A percentile compares a stretch with the other conserved stretches of the same genome.
These are phyloP conservation scores for Oxytorus armatus DNA, from an alignment of 2,888 invertebrate genomes.

Conservation along the genomic window DNA sequence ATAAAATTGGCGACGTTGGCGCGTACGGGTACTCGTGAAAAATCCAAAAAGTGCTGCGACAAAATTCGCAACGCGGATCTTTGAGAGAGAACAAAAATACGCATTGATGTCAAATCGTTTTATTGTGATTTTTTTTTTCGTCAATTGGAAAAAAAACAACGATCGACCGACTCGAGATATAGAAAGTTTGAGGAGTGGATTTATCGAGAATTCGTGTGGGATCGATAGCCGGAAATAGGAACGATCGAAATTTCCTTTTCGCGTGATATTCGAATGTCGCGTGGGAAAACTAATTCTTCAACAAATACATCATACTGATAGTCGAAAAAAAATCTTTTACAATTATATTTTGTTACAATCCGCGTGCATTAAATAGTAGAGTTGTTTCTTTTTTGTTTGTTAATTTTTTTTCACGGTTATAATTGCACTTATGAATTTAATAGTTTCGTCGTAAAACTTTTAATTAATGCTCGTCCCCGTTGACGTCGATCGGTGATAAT, in stretches of 20 bases:
- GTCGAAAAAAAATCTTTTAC: not conserved
- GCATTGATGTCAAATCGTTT: not conserved
- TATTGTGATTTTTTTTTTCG: no score
- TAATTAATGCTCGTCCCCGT: slow-evolving; percentile 20
- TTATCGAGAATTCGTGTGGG: not conserved
- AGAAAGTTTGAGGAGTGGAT: not conserved
- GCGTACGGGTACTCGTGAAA: slow-evolving; percentile 30
- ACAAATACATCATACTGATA: not conserved
- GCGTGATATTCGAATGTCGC: not conserved
- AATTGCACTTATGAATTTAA: slow-evolving; percentile 1
- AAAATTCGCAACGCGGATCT: not conserved
- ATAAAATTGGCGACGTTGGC: slow-evolving; percentile 13
- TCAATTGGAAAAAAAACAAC: not conserved
- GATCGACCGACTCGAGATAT: not conserved
- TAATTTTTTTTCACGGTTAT: not conserved
- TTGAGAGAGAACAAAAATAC: not conserved
- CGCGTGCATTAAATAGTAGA: not conserved
- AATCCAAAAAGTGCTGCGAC: slow-evolving; percentile 8
- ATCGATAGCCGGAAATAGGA: not conserved
- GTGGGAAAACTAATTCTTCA: not conserved
- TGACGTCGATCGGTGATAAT: slow-evolving; percentile 17
- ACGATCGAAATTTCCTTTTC: not conserved
- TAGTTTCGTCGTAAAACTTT: slow-evolving; percentile 9
- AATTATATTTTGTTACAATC: not conserved
- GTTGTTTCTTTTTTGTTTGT: not conserved